These are phyloP conservation scores for Meandrina meandrites DNA, from an alignment of 92 coral and sea anemone species.

Conservation along the genomic window DNA sequence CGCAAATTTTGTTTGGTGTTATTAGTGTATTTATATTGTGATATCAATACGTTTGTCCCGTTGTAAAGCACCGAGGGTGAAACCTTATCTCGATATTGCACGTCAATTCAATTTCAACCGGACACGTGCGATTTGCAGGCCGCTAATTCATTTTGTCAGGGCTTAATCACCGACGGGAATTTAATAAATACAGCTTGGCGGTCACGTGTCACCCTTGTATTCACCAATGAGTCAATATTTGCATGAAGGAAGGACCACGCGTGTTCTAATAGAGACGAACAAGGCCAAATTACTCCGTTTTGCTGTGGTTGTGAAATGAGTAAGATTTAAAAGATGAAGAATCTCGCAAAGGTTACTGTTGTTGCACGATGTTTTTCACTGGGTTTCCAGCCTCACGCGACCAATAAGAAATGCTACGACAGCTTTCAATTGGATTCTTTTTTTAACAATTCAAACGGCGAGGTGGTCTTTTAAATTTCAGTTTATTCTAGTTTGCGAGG, in stretches of 20 bases:
- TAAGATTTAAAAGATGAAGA: background rate
- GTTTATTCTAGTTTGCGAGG: background rate
- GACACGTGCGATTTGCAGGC: background rate
- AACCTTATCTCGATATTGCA: background rate
- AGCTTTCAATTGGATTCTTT: background rate
- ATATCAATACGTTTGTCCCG: background rate
- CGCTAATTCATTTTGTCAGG: background rate
- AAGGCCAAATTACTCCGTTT: background rate
- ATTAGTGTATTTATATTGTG: background rate
- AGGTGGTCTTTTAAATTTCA: background rate
- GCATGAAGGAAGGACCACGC: slow-evolving; percentile 24
- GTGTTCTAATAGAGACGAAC: background rate
- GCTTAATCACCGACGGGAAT: background rate
- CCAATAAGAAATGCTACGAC: background rate
- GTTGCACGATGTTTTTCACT: background rate
- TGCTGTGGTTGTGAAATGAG: background rate
- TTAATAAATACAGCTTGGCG: background rate
- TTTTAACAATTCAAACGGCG: background rate
- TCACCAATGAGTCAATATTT: slow-evolving; percentile 31
- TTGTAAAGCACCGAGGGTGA: background rate
- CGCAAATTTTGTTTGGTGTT: background rate
- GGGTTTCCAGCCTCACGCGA: background rate
- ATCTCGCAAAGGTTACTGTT: slow-evolving; percentile 11
- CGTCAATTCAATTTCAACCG: background rate
- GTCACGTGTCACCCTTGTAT: slow-evolving; percentile 1